Base-by-base conservation (phyloP, 2,797 vertebrate species). In the Micromesistius poutassou region DNA sequence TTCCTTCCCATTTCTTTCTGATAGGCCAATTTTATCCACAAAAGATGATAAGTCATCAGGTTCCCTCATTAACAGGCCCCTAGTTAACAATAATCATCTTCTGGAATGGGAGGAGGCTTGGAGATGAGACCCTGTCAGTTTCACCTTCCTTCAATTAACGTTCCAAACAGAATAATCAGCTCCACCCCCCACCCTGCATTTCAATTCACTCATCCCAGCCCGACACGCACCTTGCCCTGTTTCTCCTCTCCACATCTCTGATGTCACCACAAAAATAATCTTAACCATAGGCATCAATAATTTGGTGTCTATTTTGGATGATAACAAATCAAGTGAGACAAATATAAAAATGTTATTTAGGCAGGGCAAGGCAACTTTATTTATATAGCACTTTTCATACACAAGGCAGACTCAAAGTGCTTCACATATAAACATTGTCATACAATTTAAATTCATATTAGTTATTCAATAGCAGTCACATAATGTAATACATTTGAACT, bases 41-140 rank as follows among this genome's bases (percentile, higher is more conserved):
- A 94, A 94, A 91, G 89, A 93, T 92, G 92, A 94, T 92, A 95
- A 94, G 94, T 95, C 92, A 95, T 94, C 93, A 94, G 82, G 93
- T 92, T 92, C 90, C 91, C 93, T 95, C 92, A 96, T 97, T 96
- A 97, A 94, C 94, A 91, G 87, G 91, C 82, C 84, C 83, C 93
- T 94, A 95, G 96, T 96, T 96, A 96, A 95, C 95, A 94, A 95
- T 96, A 95, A 96, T 95, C 95, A 94, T 94, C 91, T 91, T 94
- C 93, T 95, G 94, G 95, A 94, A 96, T 95, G 95, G 93, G 94
- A 93, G 94, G 93, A 96, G 94, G 92, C 92, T 85, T 75, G 73
- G 84, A 90, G 90, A 92, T 83, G 85, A 89, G 85, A 80, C 77
- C 78, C 81, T 84, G 85, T 87, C 89, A 90, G 88, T 93, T 93